These are phyloP conservation scores for Sebastes schlegelii DNA, from an alignment of 2,113 vertebrate genomes.

Conservation along the genomic window DNA sequence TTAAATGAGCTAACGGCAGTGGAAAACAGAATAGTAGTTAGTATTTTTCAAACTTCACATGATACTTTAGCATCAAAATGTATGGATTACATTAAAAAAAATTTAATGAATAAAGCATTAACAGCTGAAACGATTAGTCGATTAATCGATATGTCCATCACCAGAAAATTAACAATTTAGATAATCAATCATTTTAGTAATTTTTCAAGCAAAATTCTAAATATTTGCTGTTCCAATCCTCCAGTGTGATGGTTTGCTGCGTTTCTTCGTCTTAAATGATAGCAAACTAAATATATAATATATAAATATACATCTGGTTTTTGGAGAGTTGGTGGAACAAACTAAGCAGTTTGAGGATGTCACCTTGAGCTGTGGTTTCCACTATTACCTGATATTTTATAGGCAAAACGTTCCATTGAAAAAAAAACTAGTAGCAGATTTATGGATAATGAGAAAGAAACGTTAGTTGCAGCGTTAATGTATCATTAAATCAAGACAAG, in stretches of 20 bases:
- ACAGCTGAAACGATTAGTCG: not conserved
- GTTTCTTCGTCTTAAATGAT: not conserved
- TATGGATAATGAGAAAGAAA: not conserved
- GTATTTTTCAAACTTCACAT: not conserved
- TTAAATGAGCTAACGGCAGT: not conserved
- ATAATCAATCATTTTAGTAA: not conserved
- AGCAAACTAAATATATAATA: not conserved
- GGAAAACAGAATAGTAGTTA: not conserved
- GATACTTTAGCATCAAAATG: not conserved
- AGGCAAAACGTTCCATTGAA: not conserved
- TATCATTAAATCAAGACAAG: not conserved
- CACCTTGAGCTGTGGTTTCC: not conserved
- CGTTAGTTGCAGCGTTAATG: not conserved
- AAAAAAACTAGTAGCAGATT: not conserved
- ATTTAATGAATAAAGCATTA: no score
- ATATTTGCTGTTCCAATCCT: not conserved
- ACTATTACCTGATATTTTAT: not conserved
- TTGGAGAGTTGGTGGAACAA: not conserved
- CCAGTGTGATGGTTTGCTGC: not conserved
- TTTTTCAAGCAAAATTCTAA: not conserved
- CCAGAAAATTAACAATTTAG: no score
- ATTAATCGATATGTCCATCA: not conserved
- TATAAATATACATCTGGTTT: not conserved
- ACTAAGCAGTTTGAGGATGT: not conserved
- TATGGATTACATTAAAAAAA: not conserved